phyloP scores from a whole-genome alignment of 2,113 vertebrate genomes.

The Narcine bancroftii region DNA sequence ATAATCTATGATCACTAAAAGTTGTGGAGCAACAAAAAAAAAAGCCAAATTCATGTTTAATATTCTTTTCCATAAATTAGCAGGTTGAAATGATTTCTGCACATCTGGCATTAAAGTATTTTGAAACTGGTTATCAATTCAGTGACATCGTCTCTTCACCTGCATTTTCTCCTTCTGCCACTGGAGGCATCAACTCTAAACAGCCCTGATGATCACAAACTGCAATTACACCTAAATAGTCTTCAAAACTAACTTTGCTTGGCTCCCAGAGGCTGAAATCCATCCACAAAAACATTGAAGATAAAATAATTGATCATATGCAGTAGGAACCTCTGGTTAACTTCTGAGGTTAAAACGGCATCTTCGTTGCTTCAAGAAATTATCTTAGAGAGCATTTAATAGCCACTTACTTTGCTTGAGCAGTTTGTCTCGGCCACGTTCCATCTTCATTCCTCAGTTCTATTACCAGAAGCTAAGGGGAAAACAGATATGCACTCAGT shows the following conservation, averaged over 20 bases:
- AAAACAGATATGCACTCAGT: slow-evolving; percentile 38
- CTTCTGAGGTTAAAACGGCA: not conserved
- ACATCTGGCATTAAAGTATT: not conserved
- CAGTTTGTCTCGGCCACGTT: slow-evolving; percentile 81
- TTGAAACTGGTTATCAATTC: not conserved
- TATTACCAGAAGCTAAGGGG: slow-evolving; percentile 79
- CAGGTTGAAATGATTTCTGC: not conserved
- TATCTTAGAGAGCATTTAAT: not conserved
- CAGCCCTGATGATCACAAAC: not conserved
- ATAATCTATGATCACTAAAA: not conserved
- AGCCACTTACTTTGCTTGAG: slow-evolving; percentile 70
- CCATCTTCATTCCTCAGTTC: slow-evolving; percentile 92
- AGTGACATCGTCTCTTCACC: too few relatives aligned
- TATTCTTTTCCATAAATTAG: not conserved
- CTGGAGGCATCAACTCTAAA: not conserved
- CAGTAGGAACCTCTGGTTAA: not conserved
- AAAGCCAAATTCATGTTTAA: not conserved
- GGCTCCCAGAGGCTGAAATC: not conserved
- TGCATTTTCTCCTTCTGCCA: not conserved
- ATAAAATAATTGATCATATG: not conserved
- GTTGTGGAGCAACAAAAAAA: not conserved
- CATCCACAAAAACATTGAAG: not conserved
- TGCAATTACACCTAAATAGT: not conserved
- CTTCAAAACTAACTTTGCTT: not conserved
- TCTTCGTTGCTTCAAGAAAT: not conserved